Conservation (phyloP, 2,113 vertebrate genomes). For the Muscicapa adusta region DNA sequence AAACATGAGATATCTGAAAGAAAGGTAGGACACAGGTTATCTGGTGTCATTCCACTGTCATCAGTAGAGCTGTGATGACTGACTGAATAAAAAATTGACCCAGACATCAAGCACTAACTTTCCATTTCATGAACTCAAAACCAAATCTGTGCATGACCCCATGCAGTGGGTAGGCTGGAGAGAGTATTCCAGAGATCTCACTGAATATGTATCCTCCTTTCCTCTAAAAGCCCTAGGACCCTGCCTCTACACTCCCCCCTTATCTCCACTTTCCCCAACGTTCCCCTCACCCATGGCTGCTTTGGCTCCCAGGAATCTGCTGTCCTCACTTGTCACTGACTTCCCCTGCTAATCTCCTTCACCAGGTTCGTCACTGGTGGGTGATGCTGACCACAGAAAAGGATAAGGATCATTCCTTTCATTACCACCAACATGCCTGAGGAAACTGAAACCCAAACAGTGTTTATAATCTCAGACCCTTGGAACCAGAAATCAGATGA, state of each 20-base stretch:
- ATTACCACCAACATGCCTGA: not conserved
- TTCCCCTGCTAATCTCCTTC: not conserved
- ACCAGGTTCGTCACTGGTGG: not conserved
- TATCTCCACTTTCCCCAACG: not conserved
- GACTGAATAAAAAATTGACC: not conserved
- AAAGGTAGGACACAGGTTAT: not conserved
- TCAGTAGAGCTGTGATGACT: not conserved
- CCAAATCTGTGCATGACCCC: not conserved
- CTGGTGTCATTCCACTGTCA: not conserved
- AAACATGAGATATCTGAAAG: not conserved
- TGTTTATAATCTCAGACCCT: not conserved
- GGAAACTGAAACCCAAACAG: not conserved
- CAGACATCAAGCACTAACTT: not conserved
- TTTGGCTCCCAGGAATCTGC: not conserved
- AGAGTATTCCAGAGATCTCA: not conserved
- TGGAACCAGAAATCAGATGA: not conserved
- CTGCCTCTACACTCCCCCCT: not conserved
- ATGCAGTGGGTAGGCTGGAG: fast-evolving
- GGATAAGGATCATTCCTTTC: not conserved
- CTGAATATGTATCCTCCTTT: not conserved
- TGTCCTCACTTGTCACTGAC: not conserved
- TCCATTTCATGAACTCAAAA: not conserved
- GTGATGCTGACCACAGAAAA: not conserved
- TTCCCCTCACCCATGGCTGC: not conserved
- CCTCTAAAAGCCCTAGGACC: not conserved